phyloP scores from a whole-genome alignment of 30 jellyfish, hydroid and myxozoan species.

The Nemopilema nomurai region DNA sequence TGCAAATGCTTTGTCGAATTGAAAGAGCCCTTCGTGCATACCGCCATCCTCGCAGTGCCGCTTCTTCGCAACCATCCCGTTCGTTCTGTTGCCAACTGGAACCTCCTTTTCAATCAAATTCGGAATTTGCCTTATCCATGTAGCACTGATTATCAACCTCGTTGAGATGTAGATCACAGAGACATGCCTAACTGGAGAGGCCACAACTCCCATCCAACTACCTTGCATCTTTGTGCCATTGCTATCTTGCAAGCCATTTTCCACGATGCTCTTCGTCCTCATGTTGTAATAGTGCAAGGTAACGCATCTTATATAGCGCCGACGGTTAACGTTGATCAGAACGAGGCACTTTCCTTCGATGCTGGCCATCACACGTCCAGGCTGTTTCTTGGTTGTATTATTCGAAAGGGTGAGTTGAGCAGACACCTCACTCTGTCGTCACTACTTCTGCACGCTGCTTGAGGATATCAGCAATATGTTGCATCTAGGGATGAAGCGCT shows the following conservation, averaged over 20 bases:
- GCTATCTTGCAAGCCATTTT: background rate
- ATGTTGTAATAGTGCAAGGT: background rate
- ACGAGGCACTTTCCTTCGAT: background rate
- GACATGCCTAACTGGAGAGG: constrained; percentile 7
- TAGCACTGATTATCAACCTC: constrained; percentile 25
- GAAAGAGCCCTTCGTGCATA: constrained; percentile 4
- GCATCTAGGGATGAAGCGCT: too few relatives aligned
- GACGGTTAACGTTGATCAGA: background rate
- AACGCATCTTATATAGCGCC: background rate
- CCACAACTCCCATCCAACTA: background rate
- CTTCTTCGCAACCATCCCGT: background rate
- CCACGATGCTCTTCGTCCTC: background rate
- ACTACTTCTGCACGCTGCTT: too few relatives aligned
- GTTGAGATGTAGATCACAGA: constrained; percentile 36
- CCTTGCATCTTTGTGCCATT: background rate
- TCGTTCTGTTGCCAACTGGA: too few relatives aligned
- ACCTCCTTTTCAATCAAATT: background rate
- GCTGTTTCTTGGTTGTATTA: background rate
- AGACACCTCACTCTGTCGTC: background rate
- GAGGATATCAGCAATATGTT: too few relatives aligned
- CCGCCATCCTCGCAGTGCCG: background rate
- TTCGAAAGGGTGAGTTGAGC: background rate
- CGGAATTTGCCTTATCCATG: constrained; percentile 30
- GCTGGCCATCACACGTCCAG: background rate
- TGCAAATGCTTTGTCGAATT: constrained; percentile 63